Conservation (phyloP, 1,140 invertebrate genomes). For the Plodia interpunctella region DNA sequence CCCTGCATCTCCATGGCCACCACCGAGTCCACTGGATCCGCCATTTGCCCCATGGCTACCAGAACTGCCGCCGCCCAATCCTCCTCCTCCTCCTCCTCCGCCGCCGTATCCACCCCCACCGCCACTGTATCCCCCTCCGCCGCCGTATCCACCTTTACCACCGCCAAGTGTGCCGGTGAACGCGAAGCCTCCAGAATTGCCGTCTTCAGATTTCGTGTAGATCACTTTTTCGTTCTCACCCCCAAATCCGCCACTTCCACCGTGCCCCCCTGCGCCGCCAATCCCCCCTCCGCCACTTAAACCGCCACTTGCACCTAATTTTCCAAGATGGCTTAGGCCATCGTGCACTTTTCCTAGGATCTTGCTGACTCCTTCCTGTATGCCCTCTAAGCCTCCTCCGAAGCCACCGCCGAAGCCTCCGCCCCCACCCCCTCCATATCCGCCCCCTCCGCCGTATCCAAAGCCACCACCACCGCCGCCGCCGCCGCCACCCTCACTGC, state of each 20-base stretch:
- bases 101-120: slow-evolving; percentile 21
- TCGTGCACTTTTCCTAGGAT: slow-evolving; percentile 18
- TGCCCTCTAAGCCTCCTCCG: slow-evolving; percentile 20
- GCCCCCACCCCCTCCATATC: slow-evolving; percentile 30
- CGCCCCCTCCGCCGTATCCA: slow-evolving; percentile 29
- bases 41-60: slow-evolving; percentile 15
- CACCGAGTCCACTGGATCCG: slow-evolving; percentile 18
- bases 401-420: slow-evolving; percentile 21
- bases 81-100: slow-evolving; percentile 19
- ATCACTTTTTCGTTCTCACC: slow-evolving; percentile 28
- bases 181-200: slow-evolving; percentile 51
- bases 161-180: slow-evolving; percentile 40
- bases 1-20: slow-evolving; percentile 20
- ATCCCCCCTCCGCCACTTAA: slow-evolving; percentile 7
- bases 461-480: slow-evolving; percentile 23
- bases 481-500: slow-evolving; percentile 28
- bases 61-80: slow-evolving; percentile 25
- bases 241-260: slow-evolving; percentile 21
- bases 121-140: slow-evolving; percentile 19
- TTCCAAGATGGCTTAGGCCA: slow-evolving; percentile 15
- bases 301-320: slow-evolving; percentile 21
- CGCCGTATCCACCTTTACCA: slow-evolving; percentile 30
- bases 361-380: slow-evolving; percentile 17
- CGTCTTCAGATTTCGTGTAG: slow-evolving; percentile 45
- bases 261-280: slow-evolving; percentile 18